A percentile compares a stretch with the other conserved stretches of the same genome.
Conservation (phyloP, 2,888 invertebrate genomes). For the Allophyes oxyacanthae region DNA sequence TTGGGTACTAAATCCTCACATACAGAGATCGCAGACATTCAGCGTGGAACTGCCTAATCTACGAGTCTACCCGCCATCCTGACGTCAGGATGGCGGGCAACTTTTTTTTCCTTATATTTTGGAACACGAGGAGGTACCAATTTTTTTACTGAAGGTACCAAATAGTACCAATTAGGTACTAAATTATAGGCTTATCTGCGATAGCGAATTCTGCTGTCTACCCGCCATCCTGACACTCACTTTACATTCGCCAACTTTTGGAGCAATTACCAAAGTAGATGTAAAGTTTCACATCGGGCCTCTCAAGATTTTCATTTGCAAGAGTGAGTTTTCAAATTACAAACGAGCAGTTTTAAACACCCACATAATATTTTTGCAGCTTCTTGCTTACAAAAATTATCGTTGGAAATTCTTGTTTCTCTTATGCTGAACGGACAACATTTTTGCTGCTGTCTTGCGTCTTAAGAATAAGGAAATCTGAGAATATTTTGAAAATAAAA, state of each 20-base stretch:
- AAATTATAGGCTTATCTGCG: too few relatives aligned
- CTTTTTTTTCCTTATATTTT: too few relatives aligned
- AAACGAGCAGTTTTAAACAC: slow-evolving; percentile 64
- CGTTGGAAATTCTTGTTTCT: slow-evolving; percentile 8
- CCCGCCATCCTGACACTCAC: too few relatives aligned
- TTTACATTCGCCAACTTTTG: slow-evolving; percentile 77
- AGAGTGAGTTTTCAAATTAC: slow-evolving; percentile 76
- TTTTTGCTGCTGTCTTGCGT: slow-evolving; percentile 17
- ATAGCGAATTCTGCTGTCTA: too few relatives aligned
- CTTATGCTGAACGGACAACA: slow-evolving; percentile 6
- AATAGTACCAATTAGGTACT: too few relatives aligned
- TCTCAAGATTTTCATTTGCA: slow-evolving; percentile 74
- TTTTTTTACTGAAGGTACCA: too few relatives aligned
- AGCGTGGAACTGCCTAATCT: too few relatives aligned
- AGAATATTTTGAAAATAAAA: slow-evolving; percentile 21
- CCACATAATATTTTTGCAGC: slow-evolving; percentile 27
- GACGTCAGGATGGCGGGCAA: too few relatives aligned
- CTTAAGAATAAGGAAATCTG: slow-evolving; percentile 5
- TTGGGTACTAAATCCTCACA: too few relatives aligned
- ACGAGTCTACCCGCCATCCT: too few relatives aligned
- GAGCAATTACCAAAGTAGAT: slow-evolving; percentile 84
- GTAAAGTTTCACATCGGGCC: slow-evolving; percentile 75
- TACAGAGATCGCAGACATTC: too few relatives aligned
- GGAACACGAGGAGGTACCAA: too few relatives aligned
- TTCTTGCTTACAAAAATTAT: slow-evolving; percentile 21